Evolutionary conservation across 2,888 invertebrate species (phyloP), one percentile per base, ranked within the genome.

Genomic region (Phyllotreta cruciferae): DNA sequence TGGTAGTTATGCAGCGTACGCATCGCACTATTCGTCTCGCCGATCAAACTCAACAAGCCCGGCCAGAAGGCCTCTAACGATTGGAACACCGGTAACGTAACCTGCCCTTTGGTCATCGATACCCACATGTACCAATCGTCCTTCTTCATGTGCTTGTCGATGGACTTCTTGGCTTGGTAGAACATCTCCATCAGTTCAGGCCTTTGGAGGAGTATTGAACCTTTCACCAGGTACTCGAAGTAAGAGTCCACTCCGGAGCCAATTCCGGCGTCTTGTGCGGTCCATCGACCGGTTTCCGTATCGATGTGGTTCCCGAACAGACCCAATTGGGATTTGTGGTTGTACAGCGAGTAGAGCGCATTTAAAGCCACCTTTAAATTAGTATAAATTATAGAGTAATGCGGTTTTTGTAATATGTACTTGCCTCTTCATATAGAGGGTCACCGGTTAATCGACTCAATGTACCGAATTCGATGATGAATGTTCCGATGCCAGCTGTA

Each of bases 71-170:
- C 94, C 82, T 99, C 99, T 14, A 99, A 84, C 0, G 97, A 98
- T 80, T 99, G 98, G 81, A 98, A 99, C n/a, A 98, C 93, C 0
- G 98, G 98, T 73, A 97, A 82, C 0, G 98, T 96, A 5, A 98
- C 93, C 77, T 94, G 93, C 0, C 95, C 98, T 75, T 96, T 93
- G 49, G 91, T 87, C 98, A 99, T 99, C n/a, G 96, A 93, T 0
- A 96, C 98, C 98, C 98, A 99, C 74, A 98, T 88, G 79, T 97
- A 96, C 98, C 99, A 99, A 80, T 99, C 98, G 73, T 96, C 97
- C 74, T 92, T 90, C 75, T 94, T 91, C 74, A 98, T 83, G 75
- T 94, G 91, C 74, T 91, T 91, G 75, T 94, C 93, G 44, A 94
- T 92, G 0, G 90, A 86, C 50, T 83, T 82, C 54, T 90, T 86